Percentiles rank a stretch among this genome's conserved stretches.
These are phyloP conservation scores for Naja naja DNA, from an alignment of 2,113 vertebrate genomes.

Conservation along the genomic window DNA sequence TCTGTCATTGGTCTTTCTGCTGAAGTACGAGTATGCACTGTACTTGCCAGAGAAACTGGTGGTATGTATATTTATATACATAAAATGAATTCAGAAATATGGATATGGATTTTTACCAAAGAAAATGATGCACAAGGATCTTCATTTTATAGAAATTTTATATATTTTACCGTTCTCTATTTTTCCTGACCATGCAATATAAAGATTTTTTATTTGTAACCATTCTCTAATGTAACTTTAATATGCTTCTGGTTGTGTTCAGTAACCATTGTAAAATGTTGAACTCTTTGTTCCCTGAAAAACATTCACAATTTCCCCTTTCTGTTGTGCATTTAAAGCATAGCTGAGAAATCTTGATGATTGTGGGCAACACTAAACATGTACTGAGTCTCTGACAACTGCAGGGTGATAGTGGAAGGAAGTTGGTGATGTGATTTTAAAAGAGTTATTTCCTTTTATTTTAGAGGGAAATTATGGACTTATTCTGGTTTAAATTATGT, in stretches of 20 bases:
- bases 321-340: background rate
- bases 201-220: background rate
- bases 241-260: background rate
- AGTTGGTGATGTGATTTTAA: background rate
- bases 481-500: background rate
- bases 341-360: background rate
- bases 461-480: background rate
- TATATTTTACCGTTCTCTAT: background rate
- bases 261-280: background rate
- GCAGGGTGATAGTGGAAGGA: background rate
- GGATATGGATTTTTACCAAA: background rate
- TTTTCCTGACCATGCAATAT: background rate
- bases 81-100: conserved; percentile 7
- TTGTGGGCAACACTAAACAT: background rate
- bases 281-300: background rate
- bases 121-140: background rate
- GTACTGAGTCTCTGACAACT: background rate
- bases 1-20: conserved; percentile 93
- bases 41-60: conserved; percentile 90
- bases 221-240: background rate
- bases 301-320: background rate
- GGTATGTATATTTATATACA: conserved; percentile 69
- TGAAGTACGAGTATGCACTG: conserved; percentile 93
- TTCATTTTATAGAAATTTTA: background rate
- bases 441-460: background rate